A percentile compares a stretch with the other conserved stretches of the same genome.
Conservation (phyloP, 2,113 vertebrate genomes). For the Cebus imitator region DNA sequence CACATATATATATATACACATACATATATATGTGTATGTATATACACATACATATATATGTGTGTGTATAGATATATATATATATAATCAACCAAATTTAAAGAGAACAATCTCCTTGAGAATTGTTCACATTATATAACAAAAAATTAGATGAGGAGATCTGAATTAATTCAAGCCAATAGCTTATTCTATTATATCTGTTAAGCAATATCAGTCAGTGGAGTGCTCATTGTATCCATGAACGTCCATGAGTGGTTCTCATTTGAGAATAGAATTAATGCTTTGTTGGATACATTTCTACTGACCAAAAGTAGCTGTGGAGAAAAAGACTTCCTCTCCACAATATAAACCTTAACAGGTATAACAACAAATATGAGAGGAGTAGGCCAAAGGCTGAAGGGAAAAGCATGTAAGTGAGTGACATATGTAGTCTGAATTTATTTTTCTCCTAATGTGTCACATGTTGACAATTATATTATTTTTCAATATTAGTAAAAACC, state of each 20-base stretch:
- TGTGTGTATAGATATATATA: no score
- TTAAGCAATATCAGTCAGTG: no score
- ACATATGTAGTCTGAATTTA: background rate
- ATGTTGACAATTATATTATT: background rate
- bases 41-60: no score
- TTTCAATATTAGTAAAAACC: constrained; percentile 33
- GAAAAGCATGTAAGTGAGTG: background rate
- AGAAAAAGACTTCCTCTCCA: background rate
- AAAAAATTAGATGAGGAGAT: no score
- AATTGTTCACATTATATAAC: no score
- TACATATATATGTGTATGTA: no score
- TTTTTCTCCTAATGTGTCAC: constrained; percentile 14
- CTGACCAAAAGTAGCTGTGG: background rate
- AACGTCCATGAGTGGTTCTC: background rate
- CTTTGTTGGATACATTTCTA: background rate
- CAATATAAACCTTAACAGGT: background rate
- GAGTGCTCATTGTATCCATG: background rate
- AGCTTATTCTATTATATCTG: no score
- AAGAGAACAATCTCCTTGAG: no score
- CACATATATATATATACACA: no score
- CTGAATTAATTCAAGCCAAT: no score
- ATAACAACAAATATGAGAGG: background rate
- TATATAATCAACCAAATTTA: no score
- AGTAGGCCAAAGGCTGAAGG: background rate
- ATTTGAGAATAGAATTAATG: background rate